Percentiles rank a stretch among this genome's conserved stretches.
Evolutionary conservation across 2,888 invertebrate genomes (phyloP).

Genomic region (Spilosoma lubricipeda): DNA sequence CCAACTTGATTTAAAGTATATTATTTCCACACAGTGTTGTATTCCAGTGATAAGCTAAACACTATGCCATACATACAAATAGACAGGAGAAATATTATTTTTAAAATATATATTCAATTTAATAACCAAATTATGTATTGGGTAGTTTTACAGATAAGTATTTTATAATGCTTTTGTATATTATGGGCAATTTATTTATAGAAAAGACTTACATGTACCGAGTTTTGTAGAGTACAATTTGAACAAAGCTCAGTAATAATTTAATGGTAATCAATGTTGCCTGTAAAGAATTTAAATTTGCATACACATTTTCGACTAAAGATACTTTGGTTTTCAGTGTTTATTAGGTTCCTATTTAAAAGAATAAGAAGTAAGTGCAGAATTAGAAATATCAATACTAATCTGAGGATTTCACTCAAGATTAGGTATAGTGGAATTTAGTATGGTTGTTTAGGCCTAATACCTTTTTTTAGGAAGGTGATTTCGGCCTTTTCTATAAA

Average conservation of each 20-base stretch:
- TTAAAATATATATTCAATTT: conserved; percentile 6
- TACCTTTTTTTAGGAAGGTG: too few relatives aligned
- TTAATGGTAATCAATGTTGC: neutral
- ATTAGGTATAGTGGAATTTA: neutral
- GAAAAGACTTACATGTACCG: neutral
- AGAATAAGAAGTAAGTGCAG: too few relatives aligned
- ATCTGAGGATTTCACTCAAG: too few relatives aligned
- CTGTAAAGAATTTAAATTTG: neutral
- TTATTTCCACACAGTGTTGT: conserved; percentile 28
- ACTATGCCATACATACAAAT: conserved; percentile 41
- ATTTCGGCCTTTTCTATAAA: too few relatives aligned
- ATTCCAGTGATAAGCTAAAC: conserved; percentile 35
- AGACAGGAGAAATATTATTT: conserved; percentile 33
- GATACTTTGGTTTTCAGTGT: neutral
- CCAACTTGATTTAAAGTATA: neutral
- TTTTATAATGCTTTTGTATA: conserved; percentile 5
- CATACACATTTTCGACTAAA: neutral
- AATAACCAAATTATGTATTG: conserved; percentile 1
- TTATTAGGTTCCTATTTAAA: neutral
- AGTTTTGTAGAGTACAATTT: neutral
- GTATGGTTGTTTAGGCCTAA: neutral
- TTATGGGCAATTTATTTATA: conserved; percentile 4
- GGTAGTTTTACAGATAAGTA: neutral
- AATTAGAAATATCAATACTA: too few relatives aligned
- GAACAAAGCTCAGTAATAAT: neutral